These are phyloP conservation scores for Phaetusa simplex DNA, from an alignment of 2,113 vertebrate species.

Conservation along the genomic window DNA sequence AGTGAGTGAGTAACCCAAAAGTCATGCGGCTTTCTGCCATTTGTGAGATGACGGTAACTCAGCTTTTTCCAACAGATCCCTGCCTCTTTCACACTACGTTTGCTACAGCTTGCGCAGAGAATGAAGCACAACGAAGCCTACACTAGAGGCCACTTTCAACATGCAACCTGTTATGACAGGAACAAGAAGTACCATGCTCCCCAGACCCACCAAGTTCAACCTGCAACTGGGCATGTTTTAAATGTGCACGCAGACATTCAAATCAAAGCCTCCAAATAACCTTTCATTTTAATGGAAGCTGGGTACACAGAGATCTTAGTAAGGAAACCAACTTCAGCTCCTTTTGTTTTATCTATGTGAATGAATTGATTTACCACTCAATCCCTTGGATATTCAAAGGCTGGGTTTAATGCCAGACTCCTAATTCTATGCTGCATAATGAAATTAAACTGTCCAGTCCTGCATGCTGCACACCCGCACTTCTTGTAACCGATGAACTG, in stretches of 20 bases:
- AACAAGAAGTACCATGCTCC: not conserved
- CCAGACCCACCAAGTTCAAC: not conserved
- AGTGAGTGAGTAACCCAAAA: constrained; percentile 5
- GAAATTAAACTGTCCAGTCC: not conserved
- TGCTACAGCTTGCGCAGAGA: not conserved
- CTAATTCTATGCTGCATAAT: not conserved
- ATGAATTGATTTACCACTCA: not conserved
- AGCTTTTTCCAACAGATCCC: not conserved
- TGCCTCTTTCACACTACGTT: not conserved
- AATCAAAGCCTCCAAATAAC: not conserved
- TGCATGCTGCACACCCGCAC: not conserved
- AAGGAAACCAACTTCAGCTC: not conserved
- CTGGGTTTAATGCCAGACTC: not conserved
- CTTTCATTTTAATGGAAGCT: not conserved
- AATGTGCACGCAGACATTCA: not conserved
- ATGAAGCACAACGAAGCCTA: not conserved
- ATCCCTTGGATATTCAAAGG: not conserved
- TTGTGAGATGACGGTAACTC: not conserved
- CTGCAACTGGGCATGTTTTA: not conserved
- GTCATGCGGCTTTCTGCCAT: not conserved
- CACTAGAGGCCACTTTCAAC: not conserved
- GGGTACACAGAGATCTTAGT: not conserved
- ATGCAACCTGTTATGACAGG: not conserved
- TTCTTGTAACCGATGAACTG: not conserved
- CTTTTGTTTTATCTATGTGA: not conserved